Conservation (phyloP, 2,888 invertebrate genomes). For the Rhaphigaster nebulosa region DNA sequence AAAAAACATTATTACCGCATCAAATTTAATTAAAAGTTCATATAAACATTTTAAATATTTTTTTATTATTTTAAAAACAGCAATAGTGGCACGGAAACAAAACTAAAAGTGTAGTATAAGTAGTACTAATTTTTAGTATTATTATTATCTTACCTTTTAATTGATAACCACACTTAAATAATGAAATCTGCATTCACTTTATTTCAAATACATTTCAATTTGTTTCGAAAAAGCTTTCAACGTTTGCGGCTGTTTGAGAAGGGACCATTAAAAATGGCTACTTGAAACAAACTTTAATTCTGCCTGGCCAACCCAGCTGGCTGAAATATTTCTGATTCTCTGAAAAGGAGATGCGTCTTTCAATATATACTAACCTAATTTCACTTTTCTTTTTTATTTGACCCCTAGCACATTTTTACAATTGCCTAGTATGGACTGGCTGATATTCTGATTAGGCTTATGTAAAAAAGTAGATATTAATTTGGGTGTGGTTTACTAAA, state of each 20-base stretch:
- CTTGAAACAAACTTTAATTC: constrained; percentile 15
- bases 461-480: constrained; percentile 35
- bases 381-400: constrained; percentile 42
- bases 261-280: constrained; percentile 50
- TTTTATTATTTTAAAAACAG: not conserved
- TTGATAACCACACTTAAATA: too few species aligned
- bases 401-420: constrained; percentile 10
- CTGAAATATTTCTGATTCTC: constrained; percentile 44
- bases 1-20: not conserved
- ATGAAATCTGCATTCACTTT: not conserved
- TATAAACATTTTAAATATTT: not conserved
- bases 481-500: constrained; percentile 49
- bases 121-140: not conserved
- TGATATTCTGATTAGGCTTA: not conserved
- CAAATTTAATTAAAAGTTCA: not conserved
- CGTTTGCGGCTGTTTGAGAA: not conserved
- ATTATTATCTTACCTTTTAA: not conserved
- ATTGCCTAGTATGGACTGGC: not conserved
- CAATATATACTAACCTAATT: constrained; percentile 40
- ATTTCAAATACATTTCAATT: not conserved
- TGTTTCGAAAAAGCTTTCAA: not conserved
- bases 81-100: not conserved
- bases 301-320: constrained; percentile 51
- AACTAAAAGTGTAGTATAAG: not conserved
- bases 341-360: constrained; percentile 57